phyloP scores from a whole-genome alignment of 1,140 invertebrate genomes.

The Kradibia gibbosae region DNA sequence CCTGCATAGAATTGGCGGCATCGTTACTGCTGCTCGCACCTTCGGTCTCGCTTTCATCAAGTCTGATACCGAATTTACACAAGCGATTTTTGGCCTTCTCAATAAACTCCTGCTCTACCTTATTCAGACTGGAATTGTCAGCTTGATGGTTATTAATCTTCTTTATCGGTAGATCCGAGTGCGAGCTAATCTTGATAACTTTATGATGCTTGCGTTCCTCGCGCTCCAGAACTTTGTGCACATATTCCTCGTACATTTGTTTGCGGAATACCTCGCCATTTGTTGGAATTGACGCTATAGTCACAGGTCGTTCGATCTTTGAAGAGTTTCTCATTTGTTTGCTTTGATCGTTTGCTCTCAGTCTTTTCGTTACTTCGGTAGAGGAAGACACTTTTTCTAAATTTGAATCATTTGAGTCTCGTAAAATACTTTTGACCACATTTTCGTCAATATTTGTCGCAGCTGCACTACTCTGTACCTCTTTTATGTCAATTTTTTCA shows the following conservation, averaged over 20 bases:
- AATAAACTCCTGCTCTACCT: constrained; percentile 83
- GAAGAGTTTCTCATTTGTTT: neutral
- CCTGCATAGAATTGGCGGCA: constrained; percentile 50
- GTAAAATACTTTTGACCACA: neutral
- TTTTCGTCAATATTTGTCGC: neutral
- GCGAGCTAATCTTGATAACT: constrained; percentile 80
- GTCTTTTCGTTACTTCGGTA: neutral
- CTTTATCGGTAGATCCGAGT: constrained; percentile 57
- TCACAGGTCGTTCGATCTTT: constrained; percentile 51
- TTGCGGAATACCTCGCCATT: constrained; percentile 80
- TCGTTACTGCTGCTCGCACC: constrained; percentile 63
- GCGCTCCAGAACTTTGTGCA: constrained; percentile 83
- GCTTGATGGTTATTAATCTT: neutral
- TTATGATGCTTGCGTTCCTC: constrained; percentile 84
- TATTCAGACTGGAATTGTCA: constrained; percentile 67
- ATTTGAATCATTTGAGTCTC: neutral
- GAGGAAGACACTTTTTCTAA: neutral
- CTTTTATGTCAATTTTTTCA: constrained; percentile 53
- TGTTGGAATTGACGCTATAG: constrained; percentile 68
- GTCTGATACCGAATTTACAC: constrained; percentile 75
- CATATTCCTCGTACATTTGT: constrained; percentile 87
- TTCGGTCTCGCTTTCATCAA: constrained; percentile 73
- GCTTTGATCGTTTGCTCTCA: neutral
- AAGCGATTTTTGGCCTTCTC: constrained; percentile 77
- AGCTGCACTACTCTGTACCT: constrained; percentile 47